These are phyloP conservation scores for Drosophila putrida DNA, from an alignment of 2,888 invertebrate genomes.

Conservation along the genomic window DNA sequence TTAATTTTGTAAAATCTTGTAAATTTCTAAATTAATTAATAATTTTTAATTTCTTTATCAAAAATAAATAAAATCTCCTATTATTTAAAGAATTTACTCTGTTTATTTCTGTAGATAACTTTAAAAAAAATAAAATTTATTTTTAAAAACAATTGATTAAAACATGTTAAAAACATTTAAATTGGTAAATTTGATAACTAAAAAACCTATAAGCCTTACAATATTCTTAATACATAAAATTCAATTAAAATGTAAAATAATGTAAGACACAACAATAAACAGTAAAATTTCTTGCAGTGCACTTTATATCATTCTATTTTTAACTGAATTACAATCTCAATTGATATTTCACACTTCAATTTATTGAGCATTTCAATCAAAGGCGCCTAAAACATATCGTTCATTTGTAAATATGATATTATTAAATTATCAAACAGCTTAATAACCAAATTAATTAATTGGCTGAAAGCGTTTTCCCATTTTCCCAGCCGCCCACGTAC, in stretches of 20 bases:
- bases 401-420: slow-evolving; percentile 42
- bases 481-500: slow-evolving; percentile 1
- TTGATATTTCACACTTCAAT: slow-evolving; percentile 28
- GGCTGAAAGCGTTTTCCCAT: slow-evolving; percentile 13
- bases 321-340: slow-evolving; percentile 39
- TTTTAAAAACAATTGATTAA: too few relatives aligned
- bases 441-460: slow-evolving; percentile 54
- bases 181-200: too few relatives aligned
- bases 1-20: background rate
- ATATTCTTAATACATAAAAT: too few relatives aligned
- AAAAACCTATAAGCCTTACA: too few relatives aligned
- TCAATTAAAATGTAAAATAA: too few relatives aligned
- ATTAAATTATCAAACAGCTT: slow-evolving; percentile 42
- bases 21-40: too few relatives aligned
- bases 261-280: background rate
- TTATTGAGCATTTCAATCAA: slow-evolving; percentile 63
- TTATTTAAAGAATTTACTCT: too few relatives aligned
- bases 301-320: slow-evolving; percentile 19
- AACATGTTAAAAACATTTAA: too few relatives aligned
- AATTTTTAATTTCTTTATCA: background rate
- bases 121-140: too few relatives aligned
- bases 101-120: too few relatives aligned
- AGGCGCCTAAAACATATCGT: slow-evolving; percentile 10
- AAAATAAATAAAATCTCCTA: too few relatives aligned
- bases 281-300: slow-evolving; percentile 47